A percentile compares a stretch with the other conserved stretches of the same genome.
These are phyloP conservation scores for Aproaerema taeniolella DNA, from an alignment of 2,888 invertebrate species.

Conservation along the genomic window DNA sequence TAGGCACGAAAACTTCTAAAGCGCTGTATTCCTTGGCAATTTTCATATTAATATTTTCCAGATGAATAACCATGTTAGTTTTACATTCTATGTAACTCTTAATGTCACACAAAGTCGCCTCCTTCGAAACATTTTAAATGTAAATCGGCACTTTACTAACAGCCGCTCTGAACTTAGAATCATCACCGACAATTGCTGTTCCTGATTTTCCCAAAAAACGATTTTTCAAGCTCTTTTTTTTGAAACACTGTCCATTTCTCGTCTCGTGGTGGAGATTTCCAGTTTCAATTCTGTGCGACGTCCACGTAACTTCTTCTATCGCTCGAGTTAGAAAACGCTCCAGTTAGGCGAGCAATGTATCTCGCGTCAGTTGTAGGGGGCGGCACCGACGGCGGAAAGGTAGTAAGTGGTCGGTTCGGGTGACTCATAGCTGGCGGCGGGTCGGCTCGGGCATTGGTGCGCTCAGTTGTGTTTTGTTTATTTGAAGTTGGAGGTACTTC, in stretches of 20 bases:
- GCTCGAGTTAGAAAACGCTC: no score
- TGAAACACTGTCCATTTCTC: not conserved
- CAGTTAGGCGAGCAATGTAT: no score
- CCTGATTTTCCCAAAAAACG: constrained; percentile 10
- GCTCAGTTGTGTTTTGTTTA: no score
- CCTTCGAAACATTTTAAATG: constrained; percentile 22
- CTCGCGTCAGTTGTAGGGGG: no score
- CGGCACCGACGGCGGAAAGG: no score
- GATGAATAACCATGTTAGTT: constrained; percentile 12
- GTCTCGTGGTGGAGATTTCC: no score
- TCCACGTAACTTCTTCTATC: no score
- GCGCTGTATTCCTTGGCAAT: constrained; percentile 15
- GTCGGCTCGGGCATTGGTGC: no score
- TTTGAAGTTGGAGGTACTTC: no score
- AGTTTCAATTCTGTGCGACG: no score
- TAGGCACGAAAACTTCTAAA: constrained; percentile 21
- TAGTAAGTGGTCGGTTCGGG: no score
- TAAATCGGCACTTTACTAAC: constrained; percentile 21
- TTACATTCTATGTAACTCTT: constrained; percentile 16
- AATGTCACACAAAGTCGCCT: constrained; percentile 17
- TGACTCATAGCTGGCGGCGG: no score
- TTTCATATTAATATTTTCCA: constrained; percentile 21
- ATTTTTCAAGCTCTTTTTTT: not conserved
- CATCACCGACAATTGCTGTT: constrained; percentile 4
- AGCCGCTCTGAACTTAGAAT: constrained; percentile 19